Evolutionary conservation across 2,797 vertebrate species (phyloP).

Genomic region (Sylvilagus floridanus): DNA sequence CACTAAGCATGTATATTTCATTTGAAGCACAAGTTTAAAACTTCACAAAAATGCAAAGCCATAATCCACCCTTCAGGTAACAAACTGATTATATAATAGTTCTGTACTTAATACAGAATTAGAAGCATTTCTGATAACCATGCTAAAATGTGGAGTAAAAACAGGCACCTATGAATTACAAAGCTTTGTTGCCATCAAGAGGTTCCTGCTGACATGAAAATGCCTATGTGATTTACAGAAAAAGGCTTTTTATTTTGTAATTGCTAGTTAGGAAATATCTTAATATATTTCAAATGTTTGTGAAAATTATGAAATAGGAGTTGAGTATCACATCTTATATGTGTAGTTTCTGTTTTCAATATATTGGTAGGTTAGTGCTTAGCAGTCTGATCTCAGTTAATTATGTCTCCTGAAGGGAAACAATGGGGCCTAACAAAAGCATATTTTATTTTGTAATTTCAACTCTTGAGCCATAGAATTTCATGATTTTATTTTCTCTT

Average conservation of each 20-base stretch:
- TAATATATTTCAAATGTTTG: slow-evolving; percentile 61
- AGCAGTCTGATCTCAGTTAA: not conserved
- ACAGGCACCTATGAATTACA: slow-evolving; percentile 60
- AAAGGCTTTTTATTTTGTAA: slow-evolving; percentile 55
- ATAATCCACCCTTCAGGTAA: slow-evolving; percentile 73
- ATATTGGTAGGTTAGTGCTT: not conserved
- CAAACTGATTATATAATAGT: slow-evolving; percentile 73
- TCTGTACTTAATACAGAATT: slow-evolving; percentile 69
- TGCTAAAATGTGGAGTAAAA: slow-evolving; percentile 55
- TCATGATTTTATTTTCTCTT: not conserved
- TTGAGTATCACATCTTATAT: slow-evolving; percentile 21
- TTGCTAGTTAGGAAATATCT: slow-evolving; percentile 63
- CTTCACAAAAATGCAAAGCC: slow-evolving; percentile 62
- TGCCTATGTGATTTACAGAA: not conserved
- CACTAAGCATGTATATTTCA: slow-evolving; percentile 30
- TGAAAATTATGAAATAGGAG: slow-evolving; percentile 62
- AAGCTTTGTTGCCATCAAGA: slow-evolving; percentile 70
- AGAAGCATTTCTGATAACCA: slow-evolving; percentile 61
- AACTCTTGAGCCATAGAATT: not conserved
- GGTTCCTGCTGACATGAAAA: slow-evolving; percentile 65
- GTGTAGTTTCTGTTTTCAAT: slow-evolving; percentile 30
- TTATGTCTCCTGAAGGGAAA: not conserved
- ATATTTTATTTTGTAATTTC: slow-evolving; percentile 40
- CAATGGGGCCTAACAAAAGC: slow-evolving; percentile 4
- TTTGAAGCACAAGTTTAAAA: slow-evolving; percentile 71